A percentile compares a stretch with the other conserved stretches of the same genome.
phyloP scores from a whole-genome alignment of 2,888 invertebrate species.

The Crossocerus cetratus region DNA sequence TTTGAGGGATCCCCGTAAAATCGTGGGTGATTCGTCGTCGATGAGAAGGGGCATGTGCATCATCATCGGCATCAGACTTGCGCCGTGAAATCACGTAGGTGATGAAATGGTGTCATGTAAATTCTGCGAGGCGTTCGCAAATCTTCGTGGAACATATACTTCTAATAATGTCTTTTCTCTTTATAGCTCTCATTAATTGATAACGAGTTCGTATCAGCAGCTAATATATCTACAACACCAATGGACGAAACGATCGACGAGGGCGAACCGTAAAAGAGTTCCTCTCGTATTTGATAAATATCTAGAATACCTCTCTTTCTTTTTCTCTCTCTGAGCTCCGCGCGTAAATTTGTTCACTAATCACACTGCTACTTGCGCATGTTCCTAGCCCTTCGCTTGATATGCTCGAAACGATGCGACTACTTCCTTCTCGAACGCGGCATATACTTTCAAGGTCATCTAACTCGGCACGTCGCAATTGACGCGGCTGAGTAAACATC shows the following conservation, averaged over 20 bases:
- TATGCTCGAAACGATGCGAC: conserved; percentile 40
- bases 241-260: conserved; percentile 60
- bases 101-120: conserved; percentile 1
- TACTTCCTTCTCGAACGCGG: conserved; percentile 10
- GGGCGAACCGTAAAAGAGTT: conserved; percentile 20
- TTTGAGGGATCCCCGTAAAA: no score
- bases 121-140: not conserved
- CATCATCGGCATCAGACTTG: not conserved
- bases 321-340: conserved; percentile 8
- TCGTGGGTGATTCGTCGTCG: not conserved
- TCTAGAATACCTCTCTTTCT: conserved; percentile 28
- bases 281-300: conserved; percentile 37
- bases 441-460: conserved; percentile 52
- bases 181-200: conserved; percentile 28
- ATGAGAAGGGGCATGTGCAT: not conserved
- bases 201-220: conserved; percentile 39
- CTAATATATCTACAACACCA: conserved; percentile 54
- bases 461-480: not conserved
- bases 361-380: conserved; percentile 26
- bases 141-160: not conserved
- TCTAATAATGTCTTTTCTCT: conserved; percentile 9
- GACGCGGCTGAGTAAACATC: not conserved
- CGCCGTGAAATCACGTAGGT: not conserved
- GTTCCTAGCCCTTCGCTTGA: conserved; percentile 33
- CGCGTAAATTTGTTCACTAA: conserved; percentile 36